Conservation (phyloP, 2,888 invertebrate genomes). For the Furcula furcula region DNA sequence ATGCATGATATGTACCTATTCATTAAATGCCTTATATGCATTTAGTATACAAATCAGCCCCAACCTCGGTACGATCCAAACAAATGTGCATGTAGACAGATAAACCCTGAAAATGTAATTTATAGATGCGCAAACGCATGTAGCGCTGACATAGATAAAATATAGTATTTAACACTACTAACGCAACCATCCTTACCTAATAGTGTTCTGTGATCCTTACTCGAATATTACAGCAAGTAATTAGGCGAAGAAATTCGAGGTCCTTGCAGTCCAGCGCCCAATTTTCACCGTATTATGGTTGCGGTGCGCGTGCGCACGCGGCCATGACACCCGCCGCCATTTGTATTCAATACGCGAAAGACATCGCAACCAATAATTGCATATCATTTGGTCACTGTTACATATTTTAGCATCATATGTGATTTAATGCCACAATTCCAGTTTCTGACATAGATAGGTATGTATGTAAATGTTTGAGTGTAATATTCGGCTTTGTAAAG, state of each 20-base stretch:
- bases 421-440: conserved; percentile 24
- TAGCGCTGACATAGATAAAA: conserved; percentile 1
- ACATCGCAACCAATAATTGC: conserved; percentile 40
- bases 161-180: no score
- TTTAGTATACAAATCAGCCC: no score
- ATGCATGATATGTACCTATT: no score
- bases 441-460: conserved; percentile 12
- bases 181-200: no score
- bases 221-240: background rate
- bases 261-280: conserved; percentile 12
- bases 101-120: background rate
- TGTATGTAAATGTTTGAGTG: no score
- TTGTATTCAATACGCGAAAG: conserved; percentile 41
- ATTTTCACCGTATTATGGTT: conserved; percentile 42
- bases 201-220: no score
- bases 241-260: conserved; percentile 13
- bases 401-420: conserved; percentile 26
- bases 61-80: background rate
- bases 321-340: conserved; percentile 48
- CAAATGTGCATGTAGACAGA: background rate
- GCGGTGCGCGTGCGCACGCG: conserved; percentile 35
- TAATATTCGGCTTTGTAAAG: no score
- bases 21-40: no score
- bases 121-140: background rate
- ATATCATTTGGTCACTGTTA: conserved; percentile 44